Base-by-base conservation (phyloP, 53 echinoderm and acorn worm genomes). In the Astropecten irregularis region DNA sequence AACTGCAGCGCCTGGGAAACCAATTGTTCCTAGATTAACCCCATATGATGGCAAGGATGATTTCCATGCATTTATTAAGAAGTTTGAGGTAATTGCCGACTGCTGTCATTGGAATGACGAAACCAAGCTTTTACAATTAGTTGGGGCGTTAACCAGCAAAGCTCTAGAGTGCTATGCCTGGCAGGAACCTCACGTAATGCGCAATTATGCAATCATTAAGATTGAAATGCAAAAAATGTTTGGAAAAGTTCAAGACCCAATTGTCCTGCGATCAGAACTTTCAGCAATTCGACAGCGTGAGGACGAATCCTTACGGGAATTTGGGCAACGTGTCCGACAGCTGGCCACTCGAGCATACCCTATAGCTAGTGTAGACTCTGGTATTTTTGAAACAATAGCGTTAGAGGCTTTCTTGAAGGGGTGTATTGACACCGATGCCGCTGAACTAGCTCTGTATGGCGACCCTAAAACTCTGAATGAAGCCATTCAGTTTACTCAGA, bases 251-350 rank as follows among this genome's bases (percentile, higher is more conserved):
- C 2, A 53, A 21, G 73, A 73, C 13, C 73, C 73, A 0, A 69
- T 42, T 0, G 16, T 73, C 0, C 3, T 16, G 3, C 0, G 54
- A 0, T 47, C 73, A 0, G 73, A 73, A 18, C 55, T 73, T 10
- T 6, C 73, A 0, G 2, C 73, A 0, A n/a, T 73, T 21, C 73
- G 73, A 0, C 73, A 54, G 53, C 31, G 0, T 0, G 73, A 73
- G 33, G 36, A 53, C 6, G 73, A 73, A 54, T 20, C 73, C 0
- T 35, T 73, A 2, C 22, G 15, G 10, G 73, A 73, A 21, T 73
- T 53, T 37, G 52, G 54, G 9, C 73, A 73, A 28, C 73, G 73
- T 2, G 73, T 73, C n/a, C 0, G 73, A 21, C 73, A 73, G 4
- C 0, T 53, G 21, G 9, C 73, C 29, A 73, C 36, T 0, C 73